These are phyloP conservation scores for Anorthoa munda DNA, from an alignment of 2,888 invertebrate genomes.

Conservation along the genomic window DNA sequence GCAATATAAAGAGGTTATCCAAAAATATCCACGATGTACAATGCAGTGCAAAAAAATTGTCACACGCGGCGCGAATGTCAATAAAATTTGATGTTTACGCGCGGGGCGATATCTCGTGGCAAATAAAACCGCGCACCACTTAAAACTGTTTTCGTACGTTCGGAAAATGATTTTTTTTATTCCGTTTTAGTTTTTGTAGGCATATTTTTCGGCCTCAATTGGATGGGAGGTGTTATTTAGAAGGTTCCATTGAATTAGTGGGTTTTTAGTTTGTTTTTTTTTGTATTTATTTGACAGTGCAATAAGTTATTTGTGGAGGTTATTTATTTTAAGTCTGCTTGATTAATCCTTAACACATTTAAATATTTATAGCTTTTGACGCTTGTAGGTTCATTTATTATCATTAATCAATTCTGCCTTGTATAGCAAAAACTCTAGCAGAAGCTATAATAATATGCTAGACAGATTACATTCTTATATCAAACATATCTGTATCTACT, in stretches of 20 bases:
- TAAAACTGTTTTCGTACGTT: constrained; percentile 76
- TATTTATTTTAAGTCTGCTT: background rate
- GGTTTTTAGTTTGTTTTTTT: constrained; percentile 8
- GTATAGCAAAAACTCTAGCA: too few relatives aligned
- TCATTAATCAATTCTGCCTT: background rate
- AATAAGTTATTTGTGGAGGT: background rate
- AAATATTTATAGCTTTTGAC: background rate
- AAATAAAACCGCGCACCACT: constrained; percentile 78
- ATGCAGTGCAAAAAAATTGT: constrained; percentile 79
- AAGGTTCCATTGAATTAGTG: constrained; percentile 47
- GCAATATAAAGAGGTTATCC: constrained; percentile 67
- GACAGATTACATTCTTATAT: background rate
- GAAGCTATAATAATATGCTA: background rate
- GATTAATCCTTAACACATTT: background rate
- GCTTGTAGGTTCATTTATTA: background rate
- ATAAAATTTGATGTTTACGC: constrained; percentile 88
- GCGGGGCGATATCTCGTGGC: constrained; percentile 79
- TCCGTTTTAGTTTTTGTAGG: constrained; percentile 55
- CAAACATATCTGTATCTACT: too few relatives aligned
- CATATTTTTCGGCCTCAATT: constrained; percentile 47
- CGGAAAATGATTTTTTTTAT: constrained; percentile 75
- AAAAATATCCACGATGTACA: constrained; percentile 70
- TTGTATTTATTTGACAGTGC: constrained; percentile 15
- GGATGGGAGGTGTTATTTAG: constrained; percentile 46
- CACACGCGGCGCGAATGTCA: constrained; percentile 80